Evolutionary conservation across 2,888 invertebrate genomes (phyloP), one percentile per base, ranked within the genome.

Genomic region (Limenitis camilla): DNA sequence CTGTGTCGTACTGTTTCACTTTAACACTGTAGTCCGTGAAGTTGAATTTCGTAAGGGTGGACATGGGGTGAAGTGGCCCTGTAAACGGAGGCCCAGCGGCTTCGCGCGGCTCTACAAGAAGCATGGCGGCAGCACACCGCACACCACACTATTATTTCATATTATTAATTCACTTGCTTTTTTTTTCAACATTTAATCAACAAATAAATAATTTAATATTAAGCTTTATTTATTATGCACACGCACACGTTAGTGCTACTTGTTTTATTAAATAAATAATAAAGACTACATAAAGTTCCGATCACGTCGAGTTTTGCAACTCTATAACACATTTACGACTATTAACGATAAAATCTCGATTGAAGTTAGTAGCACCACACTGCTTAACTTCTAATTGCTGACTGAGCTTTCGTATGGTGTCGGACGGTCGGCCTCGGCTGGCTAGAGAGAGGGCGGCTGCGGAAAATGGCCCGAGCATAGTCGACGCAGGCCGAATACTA

Each of bases 21-120:
- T 87, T 86, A 55, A 74, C 82, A 81, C 84, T 81, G 62, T 83
- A 87, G 86, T 87, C 87, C 69, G 86, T 71, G 68, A 85, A 85
- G 68, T 80, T 81, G 35, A 85, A 74, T 60, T 86, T 86, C 30
- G 86, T 79, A 52, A 84, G 74, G 40, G 84, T 71, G 64, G 86
- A 85, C 87, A 86, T 86, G 59, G 84, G 81, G 62, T 83, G 82
- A 43, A 82, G 66, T 62, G 80, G 81, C 69, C 78, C 78, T 76
- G 77, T 77, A 74, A 81, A 81, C 74, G 84, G 80, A 60, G 84
- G 84, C 79, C 92, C 92, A 82, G 92, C 92, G 76, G 92, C 91
- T 87, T 93, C 93, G 77, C 91, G 90, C 69, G 91, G 91, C 89
- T 92, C 92, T 82, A 93, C 92, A 74, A 93, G 90, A 80, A 93